A percentile compares a stretch with the other conserved stretches of the same genome.
Evolutionary conservation across 92 coral and sea anemone species (phyloP).

Genomic region (Diadumene lineata): DNA sequence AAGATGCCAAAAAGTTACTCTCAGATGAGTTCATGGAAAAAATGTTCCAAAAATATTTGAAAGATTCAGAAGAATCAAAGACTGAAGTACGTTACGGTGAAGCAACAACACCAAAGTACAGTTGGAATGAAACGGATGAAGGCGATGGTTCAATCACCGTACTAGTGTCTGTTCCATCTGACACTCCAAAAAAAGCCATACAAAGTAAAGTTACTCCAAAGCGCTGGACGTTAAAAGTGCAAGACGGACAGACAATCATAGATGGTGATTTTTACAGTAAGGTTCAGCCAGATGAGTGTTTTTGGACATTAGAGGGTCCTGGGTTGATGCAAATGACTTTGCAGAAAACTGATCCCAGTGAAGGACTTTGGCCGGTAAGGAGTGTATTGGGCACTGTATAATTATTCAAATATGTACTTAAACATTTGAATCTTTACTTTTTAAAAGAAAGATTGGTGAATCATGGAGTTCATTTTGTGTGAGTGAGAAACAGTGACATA

Average conservation of each 20-base stretch:
- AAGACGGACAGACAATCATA: constrained; percentile 59
- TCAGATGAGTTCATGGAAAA: constrained; percentile 80
- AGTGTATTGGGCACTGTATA: not conserved
- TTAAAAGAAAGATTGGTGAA: too few species aligned
- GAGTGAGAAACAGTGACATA: too few species aligned
- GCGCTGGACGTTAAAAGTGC: constrained; percentile 69
- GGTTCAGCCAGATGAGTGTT: constrained; percentile 73
- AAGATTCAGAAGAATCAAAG: constrained; percentile 64
- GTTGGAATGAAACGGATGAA: constrained; percentile 81
- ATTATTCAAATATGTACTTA: too few species aligned
- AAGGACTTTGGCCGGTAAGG: constrained; percentile 83
- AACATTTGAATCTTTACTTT: too few species aligned
- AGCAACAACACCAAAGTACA: constrained; percentile 72
- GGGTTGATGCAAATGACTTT: constrained; percentile 77
- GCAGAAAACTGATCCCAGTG: constrained; percentile 73
- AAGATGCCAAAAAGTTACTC: constrained; percentile 48
- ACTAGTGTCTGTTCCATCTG: constrained; percentile 69
- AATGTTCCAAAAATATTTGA: constrained; percentile 67
- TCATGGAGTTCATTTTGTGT: too few species aligned
- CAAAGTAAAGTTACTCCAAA: constrained; percentile 60
- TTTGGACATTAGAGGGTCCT: constrained; percentile 87
- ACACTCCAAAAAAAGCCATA: constrained; percentile 55
- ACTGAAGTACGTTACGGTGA: constrained; percentile 59
- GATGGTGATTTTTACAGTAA: constrained; percentile 76
- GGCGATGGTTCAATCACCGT: constrained; percentile 70